phyloP scores from a whole-genome alignment of 2,888 invertebrate species.

The Himalopsyche japonica region DNA sequence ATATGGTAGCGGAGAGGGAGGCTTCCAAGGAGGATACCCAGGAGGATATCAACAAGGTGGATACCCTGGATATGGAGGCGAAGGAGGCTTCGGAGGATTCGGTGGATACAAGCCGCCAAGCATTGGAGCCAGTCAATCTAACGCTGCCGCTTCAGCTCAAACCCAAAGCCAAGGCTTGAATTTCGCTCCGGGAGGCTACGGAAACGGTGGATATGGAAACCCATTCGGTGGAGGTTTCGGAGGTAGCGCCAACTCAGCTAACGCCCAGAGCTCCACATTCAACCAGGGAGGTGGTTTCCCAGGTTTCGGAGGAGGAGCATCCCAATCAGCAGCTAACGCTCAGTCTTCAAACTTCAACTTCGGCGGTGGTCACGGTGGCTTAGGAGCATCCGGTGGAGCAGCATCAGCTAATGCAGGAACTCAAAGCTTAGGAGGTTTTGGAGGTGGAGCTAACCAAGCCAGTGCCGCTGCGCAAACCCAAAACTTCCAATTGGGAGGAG shows the following conservation, averaged over 20 bases:
- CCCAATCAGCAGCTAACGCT: slow-evolving; percentile 35
- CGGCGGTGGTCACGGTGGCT: slow-evolving; percentile 21
- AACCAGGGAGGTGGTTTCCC: slow-evolving; percentile 37
- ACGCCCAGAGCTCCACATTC: slow-evolving; percentile 34
- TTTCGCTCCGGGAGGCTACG: slow-evolving; percentile 23
- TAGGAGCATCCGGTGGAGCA: slow-evolving; percentile 27
- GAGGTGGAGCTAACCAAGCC: slow-evolving; percentile 9
- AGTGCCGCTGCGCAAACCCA: slow-evolving; percentile 31
- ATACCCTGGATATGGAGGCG: slow-evolving; percentile 10
- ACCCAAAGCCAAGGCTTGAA: slow-evolving; percentile 14
- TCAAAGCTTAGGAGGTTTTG: slow-evolving; percentile 18
- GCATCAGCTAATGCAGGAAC: slow-evolving; percentile 40
- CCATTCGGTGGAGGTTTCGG: slow-evolving; percentile 28
- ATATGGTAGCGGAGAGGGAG: not conserved
- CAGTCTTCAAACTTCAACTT: slow-evolving; percentile 34
- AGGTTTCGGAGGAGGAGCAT: slow-evolving; percentile 29
- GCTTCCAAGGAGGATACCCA: slow-evolving; percentile 3
- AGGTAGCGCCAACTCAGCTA: slow-evolving; percentile 33
- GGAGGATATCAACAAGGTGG: slow-evolving; percentile 14
- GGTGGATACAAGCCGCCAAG: slow-evolving; percentile 11
- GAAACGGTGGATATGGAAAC: slow-evolving; percentile 17
- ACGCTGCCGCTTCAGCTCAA: slow-evolving; percentile 27
- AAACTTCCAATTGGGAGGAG: slow-evolving; percentile 29
- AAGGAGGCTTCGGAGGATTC: not conserved
- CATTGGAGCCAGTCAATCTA: slow-evolving; percentile 35